These are phyloP conservation scores for Phocoena phocoena DNA, from an alignment of 2,113 vertebrate genomes.

Conservation along the genomic window DNA sequence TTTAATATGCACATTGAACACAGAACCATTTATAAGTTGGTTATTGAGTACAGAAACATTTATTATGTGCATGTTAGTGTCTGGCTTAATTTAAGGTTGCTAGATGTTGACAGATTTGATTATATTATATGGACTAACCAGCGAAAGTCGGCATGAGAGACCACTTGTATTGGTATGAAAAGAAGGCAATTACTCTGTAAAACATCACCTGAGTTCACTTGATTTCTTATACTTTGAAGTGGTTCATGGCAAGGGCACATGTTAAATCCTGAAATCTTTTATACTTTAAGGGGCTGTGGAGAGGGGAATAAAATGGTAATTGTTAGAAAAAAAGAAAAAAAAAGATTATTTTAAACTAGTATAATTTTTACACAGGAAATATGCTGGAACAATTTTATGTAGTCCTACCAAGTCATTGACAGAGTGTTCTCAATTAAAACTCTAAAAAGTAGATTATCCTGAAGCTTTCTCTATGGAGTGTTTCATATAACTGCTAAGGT, in stretches of 20 bases:
- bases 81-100: constrained; percentile 26
- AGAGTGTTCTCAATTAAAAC: constrained; percentile 38
- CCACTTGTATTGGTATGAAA: constrained; percentile 43
- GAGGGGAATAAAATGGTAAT: constrained; percentile 14
- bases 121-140: background rate
- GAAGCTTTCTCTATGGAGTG: background rate
- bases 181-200: constrained; percentile 34
- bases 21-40: constrained; percentile 51
- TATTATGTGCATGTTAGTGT: constrained; percentile 30
- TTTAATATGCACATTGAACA: constrained; percentile 37
- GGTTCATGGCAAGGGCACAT: constrained; percentile 31
- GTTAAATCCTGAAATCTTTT: constrained; percentile 57
- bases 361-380: constrained; percentile 30
- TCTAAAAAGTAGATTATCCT: constrained; percentile 8
- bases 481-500: background rate
- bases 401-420: background rate
- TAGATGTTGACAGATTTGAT: constrained; percentile 61
- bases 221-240: background rate
- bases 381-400: constrained; percentile 34
- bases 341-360: constrained; percentile 34
- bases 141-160: constrained; percentile 46
- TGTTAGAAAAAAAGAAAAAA: background rate
- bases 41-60: constrained; percentile 35
- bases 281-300: background rate
- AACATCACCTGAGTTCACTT: constrained; percentile 20